Conservation (phyloP, 2,113 vertebrate species). For the Nicator chloris region DNA sequence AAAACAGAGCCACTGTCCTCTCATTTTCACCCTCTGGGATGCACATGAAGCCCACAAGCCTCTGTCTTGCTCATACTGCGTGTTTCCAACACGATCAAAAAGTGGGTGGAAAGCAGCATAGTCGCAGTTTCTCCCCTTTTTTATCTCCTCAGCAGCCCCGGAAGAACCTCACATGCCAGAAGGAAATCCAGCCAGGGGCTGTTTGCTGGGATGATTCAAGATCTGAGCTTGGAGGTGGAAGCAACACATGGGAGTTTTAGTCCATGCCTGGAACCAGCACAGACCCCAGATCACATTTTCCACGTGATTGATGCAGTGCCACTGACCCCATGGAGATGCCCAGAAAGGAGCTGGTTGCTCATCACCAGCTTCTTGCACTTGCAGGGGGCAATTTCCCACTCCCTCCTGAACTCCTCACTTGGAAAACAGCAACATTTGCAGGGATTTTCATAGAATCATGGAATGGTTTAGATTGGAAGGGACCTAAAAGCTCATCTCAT, state of each 20-base stretch:
- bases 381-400: not conserved
- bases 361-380: accelerated
- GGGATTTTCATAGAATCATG: not conserved
- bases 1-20: accelerated
- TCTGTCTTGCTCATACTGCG: not conserved
- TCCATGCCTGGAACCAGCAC: not conserved
- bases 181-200: not conserved
- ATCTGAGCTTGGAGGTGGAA: not conserved
- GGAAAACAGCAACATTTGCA: not conserved
- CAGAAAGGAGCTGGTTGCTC: not conserved
- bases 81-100: not conserved
- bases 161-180: not conserved
- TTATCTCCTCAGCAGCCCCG: not conserved
- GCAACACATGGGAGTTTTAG: not conserved
- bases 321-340: accelerated
- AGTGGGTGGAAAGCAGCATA: not conserved
- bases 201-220: not conserved
- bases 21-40: accelerated
- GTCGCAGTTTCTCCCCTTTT: not conserved
- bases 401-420: not conserved
- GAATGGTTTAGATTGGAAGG: not conserved
- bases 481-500: not conserved
- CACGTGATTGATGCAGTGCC: accelerated
- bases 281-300: not conserved
- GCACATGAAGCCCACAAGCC: not conserved